Evolutionary conservation across 2,888 invertebrate genomes (phyloP), one percentile per base, ranked within the genome.

Genomic region (Drosophila eohydei): DNA sequence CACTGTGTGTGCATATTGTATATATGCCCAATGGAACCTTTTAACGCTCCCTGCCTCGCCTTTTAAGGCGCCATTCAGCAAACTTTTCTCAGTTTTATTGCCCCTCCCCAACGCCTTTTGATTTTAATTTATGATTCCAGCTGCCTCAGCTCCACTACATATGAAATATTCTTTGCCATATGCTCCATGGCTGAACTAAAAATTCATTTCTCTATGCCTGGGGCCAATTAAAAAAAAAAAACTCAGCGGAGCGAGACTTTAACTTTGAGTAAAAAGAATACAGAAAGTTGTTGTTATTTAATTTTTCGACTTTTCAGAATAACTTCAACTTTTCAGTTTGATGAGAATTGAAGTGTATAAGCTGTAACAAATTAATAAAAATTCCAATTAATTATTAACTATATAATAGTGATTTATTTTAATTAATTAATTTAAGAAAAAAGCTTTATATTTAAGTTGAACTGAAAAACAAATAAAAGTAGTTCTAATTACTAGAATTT

Each of bases 91-190:
- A 41, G 44, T 69, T 69, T 66, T 77, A 73, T 69, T 62, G 60
- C 67, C 61, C 48, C 1, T 32, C 11, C 16, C 48, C 30, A 50
- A 3, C 65, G 57, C 58, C 59, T 62, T 61, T 70, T 73, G 74
- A 72, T 85, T 74, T 71, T 88, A 72, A 83, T 83, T 83, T 85
- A 82, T 73, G 77, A 77, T 77, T 71, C 71, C 56, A 3, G 48
- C 48, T 61, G 59, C 14, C 54, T 32, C 66, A 55, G 59, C 65
- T 41, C 40, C 26, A 50, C 38, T 28, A 26, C 21, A 21, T 61
- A 40, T 36, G n/a, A 36, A 52, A 38, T 43, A 43, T 41, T 43
- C 51, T 62, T 44, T 28, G 48, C 43, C 48, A 46, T 7, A 41
- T 57, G 44, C 21, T 44, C 55, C 48, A 16, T 14, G 11, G 71